A percentile compares a stretch with the other conserved stretches of the same genome.
These are phyloP conservation scores for Lepidurus couesii DNA, from an alignment of 1,140 invertebrate genomes.

Conservation along the genomic window DNA sequence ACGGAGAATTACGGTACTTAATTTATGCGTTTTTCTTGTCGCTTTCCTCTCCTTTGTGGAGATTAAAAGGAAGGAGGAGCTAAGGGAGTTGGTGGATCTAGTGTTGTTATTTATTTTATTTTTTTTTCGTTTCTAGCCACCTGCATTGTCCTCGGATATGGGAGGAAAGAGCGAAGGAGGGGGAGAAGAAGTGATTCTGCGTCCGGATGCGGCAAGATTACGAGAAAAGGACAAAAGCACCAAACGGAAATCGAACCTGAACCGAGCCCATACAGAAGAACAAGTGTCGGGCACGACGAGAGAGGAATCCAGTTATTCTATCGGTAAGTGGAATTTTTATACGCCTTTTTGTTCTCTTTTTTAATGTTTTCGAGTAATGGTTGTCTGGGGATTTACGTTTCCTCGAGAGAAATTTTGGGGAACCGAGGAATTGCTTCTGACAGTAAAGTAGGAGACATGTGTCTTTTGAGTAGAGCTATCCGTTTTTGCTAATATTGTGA, in stretches of 20 bases:
- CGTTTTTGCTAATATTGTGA: not conserved
- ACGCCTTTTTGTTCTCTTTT: not conserved
- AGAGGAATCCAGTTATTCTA: not conserved
- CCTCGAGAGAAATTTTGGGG: too few relatives aligned
- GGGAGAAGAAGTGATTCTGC: constrained; percentile 28
- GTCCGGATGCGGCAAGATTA: constrained; percentile 23
- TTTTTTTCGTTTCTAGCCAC: not conserved
- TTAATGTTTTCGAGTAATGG: not conserved
- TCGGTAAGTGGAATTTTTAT: not conserved
- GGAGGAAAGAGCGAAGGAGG: constrained; percentile 7
- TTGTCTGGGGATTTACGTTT: too few relatives aligned
- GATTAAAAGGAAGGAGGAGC: not conserved
- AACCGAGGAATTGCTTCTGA: not conserved
- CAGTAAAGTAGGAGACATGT: not conserved
- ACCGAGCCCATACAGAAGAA: constrained; percentile 53
- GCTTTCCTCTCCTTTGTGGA: not conserved
- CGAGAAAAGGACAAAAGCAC: constrained; percentile 54
- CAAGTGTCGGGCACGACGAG: constrained; percentile 43
- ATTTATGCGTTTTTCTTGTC: not conserved
- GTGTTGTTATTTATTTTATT: not conserved
- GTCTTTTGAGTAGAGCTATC: not conserved
- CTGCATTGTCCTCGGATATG: not conserved
- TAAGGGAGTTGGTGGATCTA: not conserved
- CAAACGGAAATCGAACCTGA: constrained; percentile 60
- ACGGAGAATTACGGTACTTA: not conserved